Base-by-base conservation (phyloP, 1,140 invertebrate species). In the Centruroides sculpturatus region DNA sequence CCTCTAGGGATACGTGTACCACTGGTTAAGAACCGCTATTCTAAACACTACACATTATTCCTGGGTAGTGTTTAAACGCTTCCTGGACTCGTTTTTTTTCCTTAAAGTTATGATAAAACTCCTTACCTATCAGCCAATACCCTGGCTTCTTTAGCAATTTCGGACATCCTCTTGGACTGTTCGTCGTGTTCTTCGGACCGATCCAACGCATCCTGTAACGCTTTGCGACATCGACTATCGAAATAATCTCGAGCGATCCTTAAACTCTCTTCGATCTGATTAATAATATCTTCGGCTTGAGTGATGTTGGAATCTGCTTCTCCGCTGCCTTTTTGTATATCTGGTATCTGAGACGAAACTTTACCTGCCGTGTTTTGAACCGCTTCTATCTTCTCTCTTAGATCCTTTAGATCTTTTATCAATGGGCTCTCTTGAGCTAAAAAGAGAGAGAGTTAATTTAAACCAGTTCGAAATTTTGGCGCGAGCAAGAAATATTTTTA, bases 161-260 rank as follows among this genome's bases (percentile, higher is more conserved):
- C 78, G 1, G 90, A 92, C 85, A 97, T 93, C 67, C 89, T 84
- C n/a, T 86, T 80, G 23, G 89, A 93, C 69, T 93, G 88, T 64
- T 91, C 85, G 5, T 91, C 91, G 70, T 91, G 88, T 73, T 89
- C 82, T 51, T 83, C 80, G 0, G 89, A 88, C 49, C 87, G 82
- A 66, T 86, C 83, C 69, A 82, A 80, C 0, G 92, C 92, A 66
- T 85, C 84, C 0, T 79, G 72, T 50, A 94, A 74, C 0, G 89
- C 89, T 35, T 80, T 79, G 35, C 79, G 78, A 3, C 89, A 91
- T 70, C 92, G 87, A 0, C 81, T 83, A 59, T 86, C 83, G 34
- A 94, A 76, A 66, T 86, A 85, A 64, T 85, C 80, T 57, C 85
- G 72, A 4, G 85, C 83, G 57, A 81, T 80, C 78, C 78, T 80